These are phyloP conservation scores for Rousettus madagascariensis DNA, from an alignment of 2,797 vertebrate genomes.

Conservation along the genomic window DNA sequence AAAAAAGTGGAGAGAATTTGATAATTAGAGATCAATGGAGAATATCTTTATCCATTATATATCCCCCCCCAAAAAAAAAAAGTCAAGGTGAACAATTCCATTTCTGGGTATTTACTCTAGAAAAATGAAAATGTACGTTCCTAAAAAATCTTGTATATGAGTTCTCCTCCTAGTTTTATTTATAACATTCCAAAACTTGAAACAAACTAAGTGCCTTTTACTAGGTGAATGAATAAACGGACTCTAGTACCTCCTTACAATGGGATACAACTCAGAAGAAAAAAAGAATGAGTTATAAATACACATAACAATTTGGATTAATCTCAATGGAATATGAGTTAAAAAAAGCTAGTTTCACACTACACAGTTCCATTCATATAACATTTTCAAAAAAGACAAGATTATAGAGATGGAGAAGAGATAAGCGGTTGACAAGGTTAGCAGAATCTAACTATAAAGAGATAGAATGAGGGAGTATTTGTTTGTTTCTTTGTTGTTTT, in stretches of 20 bases:
- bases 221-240: neutral
- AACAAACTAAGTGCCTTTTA: neutral
- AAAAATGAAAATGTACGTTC: neutral
- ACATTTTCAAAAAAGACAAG: neutral
- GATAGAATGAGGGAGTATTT: neutral
- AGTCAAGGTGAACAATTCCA: neutral
- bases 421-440: neutral
- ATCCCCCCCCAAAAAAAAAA: neutral
- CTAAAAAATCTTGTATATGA: neutral
- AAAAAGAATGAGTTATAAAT: neutral
- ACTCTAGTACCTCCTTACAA: neutral
- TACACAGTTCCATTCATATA: neutral
- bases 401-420: neutral
- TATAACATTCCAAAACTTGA: neutral
- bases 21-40: neutral
- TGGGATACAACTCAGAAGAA: neutral
- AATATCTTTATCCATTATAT: neutral
- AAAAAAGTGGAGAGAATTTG: neutral
- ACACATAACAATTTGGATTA: neutral
- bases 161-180: neutral
- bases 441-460: neutral
- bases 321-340: neutral
- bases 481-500: neutral
- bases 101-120: neutral
- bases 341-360: neutral